These are phyloP conservation scores for Drosophila ochracea DNA, from an alignment of 2,888 invertebrate genomes.

Conservation along the genomic window DNA sequence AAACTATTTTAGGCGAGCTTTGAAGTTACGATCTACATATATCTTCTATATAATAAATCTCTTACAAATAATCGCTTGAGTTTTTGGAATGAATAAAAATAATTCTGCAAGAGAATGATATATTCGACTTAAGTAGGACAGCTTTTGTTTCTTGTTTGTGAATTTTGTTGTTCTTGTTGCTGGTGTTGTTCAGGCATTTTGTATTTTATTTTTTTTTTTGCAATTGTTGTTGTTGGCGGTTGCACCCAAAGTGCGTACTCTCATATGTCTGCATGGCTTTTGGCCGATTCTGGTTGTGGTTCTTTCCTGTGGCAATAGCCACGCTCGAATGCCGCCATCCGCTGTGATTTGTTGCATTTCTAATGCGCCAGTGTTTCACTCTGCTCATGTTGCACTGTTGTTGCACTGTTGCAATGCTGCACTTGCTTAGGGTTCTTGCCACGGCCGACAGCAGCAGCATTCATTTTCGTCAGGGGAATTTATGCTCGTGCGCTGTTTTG, in stretches of 20 bases:
- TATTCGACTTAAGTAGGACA: background rate
- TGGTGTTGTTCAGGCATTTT: conserved; percentile 36
- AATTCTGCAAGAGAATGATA: background rate
- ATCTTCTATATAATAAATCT: background rate
- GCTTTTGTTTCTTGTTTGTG: conserved; percentile 25
- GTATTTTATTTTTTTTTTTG: conserved; percentile 1
- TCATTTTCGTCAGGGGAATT: conserved; percentile 70
- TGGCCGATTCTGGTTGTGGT: conserved; percentile 62
- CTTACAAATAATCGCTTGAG: background rate
- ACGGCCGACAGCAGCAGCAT: conserved; percentile 44
- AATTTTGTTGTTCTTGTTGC: conserved; percentile 25
- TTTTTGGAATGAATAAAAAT: background rate
- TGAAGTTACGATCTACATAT: background rate
- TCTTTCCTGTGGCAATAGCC: conserved; percentile 54
- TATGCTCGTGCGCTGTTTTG: conserved; percentile 55
- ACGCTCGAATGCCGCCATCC: conserved; percentile 55
- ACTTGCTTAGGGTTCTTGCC: conserved; percentile 49
- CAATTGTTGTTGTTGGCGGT: conserved; percentile 42
- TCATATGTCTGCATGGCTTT: conserved; percentile 51
- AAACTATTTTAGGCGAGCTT: background rate
- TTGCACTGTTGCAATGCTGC: conserved; percentile 48
- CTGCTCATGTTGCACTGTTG: conserved; percentile 59
- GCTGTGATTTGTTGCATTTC: conserved; percentile 78
- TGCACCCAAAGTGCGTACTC: conserved; percentile 78
- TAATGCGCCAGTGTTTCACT: conserved; percentile 75